phyloP scores from a whole-genome alignment of 1,140 invertebrate genomes.

The Phenacoccus solenopsis region DNA sequence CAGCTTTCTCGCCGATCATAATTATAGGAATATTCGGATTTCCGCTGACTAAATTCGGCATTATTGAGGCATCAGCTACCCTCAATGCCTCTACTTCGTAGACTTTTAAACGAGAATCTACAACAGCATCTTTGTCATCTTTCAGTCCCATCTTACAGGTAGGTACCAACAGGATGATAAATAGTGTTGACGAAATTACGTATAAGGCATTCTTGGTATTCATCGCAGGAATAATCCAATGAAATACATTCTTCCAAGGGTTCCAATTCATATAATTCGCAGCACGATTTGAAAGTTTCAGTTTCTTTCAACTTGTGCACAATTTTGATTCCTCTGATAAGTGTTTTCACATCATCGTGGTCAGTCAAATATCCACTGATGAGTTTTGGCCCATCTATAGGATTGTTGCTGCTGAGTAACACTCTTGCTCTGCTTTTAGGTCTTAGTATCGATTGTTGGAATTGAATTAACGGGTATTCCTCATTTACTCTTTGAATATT shows the following conservation, averaged over 20 bases:
- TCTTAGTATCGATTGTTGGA: conserved; percentile 47
- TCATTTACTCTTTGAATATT: conserved; percentile 61
- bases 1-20: conserved; percentile 54
- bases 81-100: conserved; percentile 43
- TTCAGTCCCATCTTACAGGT: conserved; percentile 50
- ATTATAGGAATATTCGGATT: conserved; percentile 55
- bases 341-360: conserved; percentile 33
- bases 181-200: conserved; percentile 30
- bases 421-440: conserved; percentile 35
- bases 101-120: conserved; percentile 44
- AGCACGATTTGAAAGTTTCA: conserved; percentile 27
- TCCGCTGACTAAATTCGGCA: conserved; percentile 50
- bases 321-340: conserved; percentile 33
- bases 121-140: conserved; percentile 42
- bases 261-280: not conserved
- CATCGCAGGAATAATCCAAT: conserved; percentile 54
- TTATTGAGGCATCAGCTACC: conserved; percentile 57
- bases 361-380: conserved; percentile 36
- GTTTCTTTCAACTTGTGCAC: conserved; percentile 31
- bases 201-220: conserved; percentile 43
- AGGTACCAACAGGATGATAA: conserved; percentile 41
- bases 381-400: conserved; percentile 38
- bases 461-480: conserved; percentile 56
- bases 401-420: conserved; percentile 33
- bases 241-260: conserved; percentile 48